Evolutionary conservation across 2,888 invertebrate genomes (phyloP).

Genomic region (Hirtodrosophila cameraria): DNA sequence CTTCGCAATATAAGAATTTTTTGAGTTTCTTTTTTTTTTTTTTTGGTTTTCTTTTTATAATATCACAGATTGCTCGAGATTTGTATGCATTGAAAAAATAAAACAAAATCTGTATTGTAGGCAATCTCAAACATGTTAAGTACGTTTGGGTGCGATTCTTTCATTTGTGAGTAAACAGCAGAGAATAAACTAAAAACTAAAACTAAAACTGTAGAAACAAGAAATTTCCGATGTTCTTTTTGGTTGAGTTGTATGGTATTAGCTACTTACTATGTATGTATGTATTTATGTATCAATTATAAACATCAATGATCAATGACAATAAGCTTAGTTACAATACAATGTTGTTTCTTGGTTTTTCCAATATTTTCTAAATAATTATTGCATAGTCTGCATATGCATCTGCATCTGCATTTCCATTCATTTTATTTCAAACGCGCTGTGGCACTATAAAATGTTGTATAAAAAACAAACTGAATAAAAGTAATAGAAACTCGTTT

Average conservation of each 20-base stretch:
- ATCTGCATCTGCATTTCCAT: constrained; percentile 26
- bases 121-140: constrained; percentile 70
- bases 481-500: constrained; percentile 30
- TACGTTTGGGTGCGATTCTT: constrained; percentile 31
- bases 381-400: constrained; percentile 29
- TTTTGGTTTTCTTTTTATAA: constrained; percentile 64
- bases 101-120: constrained; percentile 51
- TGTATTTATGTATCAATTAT: constrained; percentile 27
- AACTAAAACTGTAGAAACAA: constrained; percentile 49
- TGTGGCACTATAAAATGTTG: constrained; percentile 33
- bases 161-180: constrained; percentile 12
- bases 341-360: constrained; percentile 22
- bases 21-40: constrained; percentile 32
- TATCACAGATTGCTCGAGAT: constrained; percentile 83
- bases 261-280: constrained; percentile 60
- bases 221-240: constrained; percentile 3
- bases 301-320: constrained; percentile 53
- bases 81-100: constrained; percentile 61
- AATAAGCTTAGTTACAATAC: constrained; percentile 38
- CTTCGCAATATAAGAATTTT: constrained; percentile 23
- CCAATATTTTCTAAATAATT: constrained; percentile 35
- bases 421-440: constrained; percentile 7
- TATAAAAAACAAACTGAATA: constrained; percentile 54
- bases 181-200: constrained; percentile 9
- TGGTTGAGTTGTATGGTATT: constrained; percentile 48